A percentile compares a stretch with the other conserved stretches of the same genome.
Evolutionary conservation across 2,797 vertebrate genomes (phyloP).

Genomic region (Acanthornis magna): DNA sequence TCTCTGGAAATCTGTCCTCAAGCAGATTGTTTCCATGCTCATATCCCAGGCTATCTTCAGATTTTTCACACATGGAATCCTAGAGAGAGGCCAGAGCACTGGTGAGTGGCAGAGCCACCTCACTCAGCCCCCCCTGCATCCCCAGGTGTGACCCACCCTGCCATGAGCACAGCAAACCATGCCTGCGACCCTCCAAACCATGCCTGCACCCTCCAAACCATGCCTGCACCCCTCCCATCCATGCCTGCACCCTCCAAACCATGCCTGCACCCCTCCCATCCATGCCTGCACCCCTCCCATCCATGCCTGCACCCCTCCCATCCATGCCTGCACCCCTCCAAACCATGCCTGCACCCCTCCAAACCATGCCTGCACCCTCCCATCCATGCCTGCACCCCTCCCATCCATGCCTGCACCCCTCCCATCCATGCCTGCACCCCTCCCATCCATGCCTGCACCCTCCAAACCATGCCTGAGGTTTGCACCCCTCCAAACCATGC

Average conservation of each 20-base stretch:
- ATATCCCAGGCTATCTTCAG: conserved; percentile 66
- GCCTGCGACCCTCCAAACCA: background rate
- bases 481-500: too few relatives aligned
- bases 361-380: background rate
- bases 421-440: too few relatives aligned
- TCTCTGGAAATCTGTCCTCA: conserved; percentile 79
- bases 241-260: background rate
- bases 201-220: too few relatives aligned
- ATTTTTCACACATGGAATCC: conserved; percentile 90
- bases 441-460: background rate
- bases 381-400: background rate
- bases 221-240: background rate
- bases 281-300: too few relatives aligned
- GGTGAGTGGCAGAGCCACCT: background rate
- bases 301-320: background rate
- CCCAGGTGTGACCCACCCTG: background rate
- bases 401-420: background rate
- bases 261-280: too few relatives aligned
- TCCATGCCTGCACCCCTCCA: too few relatives aligned
- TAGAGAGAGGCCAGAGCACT: conserved; percentile 21
- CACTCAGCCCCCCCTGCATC: background rate
- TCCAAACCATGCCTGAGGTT: background rate
- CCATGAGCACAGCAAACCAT: background rate
- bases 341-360: too few relatives aligned
- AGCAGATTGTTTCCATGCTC: conserved; percentile 48